These are phyloP conservation scores for Erithacus rubecula DNA, from an alignment of 2,797 vertebrate genomes.

Conservation along the genomic window DNA sequence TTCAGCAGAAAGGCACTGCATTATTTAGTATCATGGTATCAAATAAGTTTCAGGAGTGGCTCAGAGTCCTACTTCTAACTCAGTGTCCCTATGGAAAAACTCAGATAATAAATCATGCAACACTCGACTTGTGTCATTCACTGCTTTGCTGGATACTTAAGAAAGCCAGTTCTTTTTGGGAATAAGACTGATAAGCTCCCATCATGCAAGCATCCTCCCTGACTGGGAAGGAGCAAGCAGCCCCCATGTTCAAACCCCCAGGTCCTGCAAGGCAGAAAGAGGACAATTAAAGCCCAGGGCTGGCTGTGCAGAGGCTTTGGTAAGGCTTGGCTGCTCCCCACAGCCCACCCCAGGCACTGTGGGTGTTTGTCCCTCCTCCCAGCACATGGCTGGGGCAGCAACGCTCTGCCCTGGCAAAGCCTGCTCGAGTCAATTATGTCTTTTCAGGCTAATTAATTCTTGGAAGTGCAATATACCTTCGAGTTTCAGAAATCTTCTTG, in stretches of 20 bases:
- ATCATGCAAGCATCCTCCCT: not conserved
- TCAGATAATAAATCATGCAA: not conserved
- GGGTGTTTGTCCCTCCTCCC: not conserved
- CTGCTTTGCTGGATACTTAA: not conserved
- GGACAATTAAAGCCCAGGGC: not conserved
- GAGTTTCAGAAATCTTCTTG: conserved; percentile 8
- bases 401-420: not conserved
- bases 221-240: not conserved
- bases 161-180: not conserved
- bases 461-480: not conserved
- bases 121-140: not conserved
- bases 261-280: not conserved
- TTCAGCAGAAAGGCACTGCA: not conserved
- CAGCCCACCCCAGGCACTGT: not conserved
- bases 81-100: not conserved
- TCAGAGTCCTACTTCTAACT: not conserved
- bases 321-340: not conserved
- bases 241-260: accelerated
- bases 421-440: not conserved
- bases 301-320: not conserved
- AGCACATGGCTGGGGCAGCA: not conserved
- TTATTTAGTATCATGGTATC: not conserved
- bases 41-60: not conserved
- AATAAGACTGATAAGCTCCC: not conserved
- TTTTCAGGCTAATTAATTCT: conserved; percentile 28